Evolutionary conservation across 2,888 invertebrate genomes (phyloP), one percentile per base, ranked within the genome.

Genomic region (Cheilosia vulpina): DNA sequence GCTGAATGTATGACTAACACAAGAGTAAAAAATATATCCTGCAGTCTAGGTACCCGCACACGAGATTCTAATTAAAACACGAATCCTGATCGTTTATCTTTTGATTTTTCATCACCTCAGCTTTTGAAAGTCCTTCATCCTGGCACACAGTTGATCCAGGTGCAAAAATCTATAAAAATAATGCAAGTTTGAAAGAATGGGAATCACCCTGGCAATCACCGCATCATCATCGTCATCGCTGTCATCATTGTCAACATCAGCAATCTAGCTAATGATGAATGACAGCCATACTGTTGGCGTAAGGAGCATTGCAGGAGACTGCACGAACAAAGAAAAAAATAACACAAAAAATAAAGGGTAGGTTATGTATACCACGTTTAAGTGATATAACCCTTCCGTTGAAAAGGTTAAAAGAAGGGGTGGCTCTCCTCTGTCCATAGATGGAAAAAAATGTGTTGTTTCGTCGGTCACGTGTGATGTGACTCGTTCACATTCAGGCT

Each of bases 81-180:
- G 84, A 80, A 84, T 80, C 65, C 84, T 66, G 84, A 84, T 84
- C 84, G 83, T 73, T 84, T 84, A 84, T 84, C 84, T 84, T 84
- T 84, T 58, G 75, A 84, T 80, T 65, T 76, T 75, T 60, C 79
- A 78, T 80, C 58, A 63, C 66, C 58, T 65, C 24, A 17, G 31
- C 57, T 73, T 81, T 73, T 60, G 21, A 66, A 77, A 65, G 63
- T 50, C 79, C 62, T 63, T 57, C 38, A 21, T 34, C 2, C 17
- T 17, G 15, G n/a, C 15, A 1, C 52, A 24, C 11, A 9, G n/a
- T 3, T 17, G 38, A 17, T 50, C 27, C 41, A 69, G 69, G 69
- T 69, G 57, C 69, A 69, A 66, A 80, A 76, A 71, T 62, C 58
- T 50, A 73, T 47, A 68, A 73, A 34, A 71, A 60, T 38, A 76